phyloP scores from a whole-genome alignment of 2,888 invertebrate species.

The Asteroscopus sphinx region DNA sequence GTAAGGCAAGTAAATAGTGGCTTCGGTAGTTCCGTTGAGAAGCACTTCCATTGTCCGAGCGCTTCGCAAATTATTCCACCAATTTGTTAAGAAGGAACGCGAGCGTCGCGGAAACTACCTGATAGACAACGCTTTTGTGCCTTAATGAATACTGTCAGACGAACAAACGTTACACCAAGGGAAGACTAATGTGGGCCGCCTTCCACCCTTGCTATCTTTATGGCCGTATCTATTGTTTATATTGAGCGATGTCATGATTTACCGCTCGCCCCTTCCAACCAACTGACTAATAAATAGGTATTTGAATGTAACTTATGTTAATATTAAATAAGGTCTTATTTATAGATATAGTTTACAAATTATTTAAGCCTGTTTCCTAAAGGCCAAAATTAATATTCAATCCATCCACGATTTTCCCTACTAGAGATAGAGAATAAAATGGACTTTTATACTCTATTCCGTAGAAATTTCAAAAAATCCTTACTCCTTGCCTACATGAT shows the following conservation, averaged over 20 bases:
- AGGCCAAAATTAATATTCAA: no score
- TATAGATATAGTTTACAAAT: no score
- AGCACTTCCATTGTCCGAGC: slow-evolving; percentile 70
- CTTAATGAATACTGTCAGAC: slow-evolving; percentile 85
- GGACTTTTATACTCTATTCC: no score
- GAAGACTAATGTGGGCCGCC: slow-evolving; percentile 80
- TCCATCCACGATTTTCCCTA: no score
- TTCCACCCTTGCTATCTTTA: slow-evolving; percentile 81
- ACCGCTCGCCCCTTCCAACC: slow-evolving; percentile 48
- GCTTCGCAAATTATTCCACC: slow-evolving; percentile 74
- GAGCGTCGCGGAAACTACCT: slow-evolving; percentile 75
- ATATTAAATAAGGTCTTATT: no score
- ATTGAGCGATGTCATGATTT: slow-evolving; percentile 76
- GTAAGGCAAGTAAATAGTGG: slow-evolving; percentile 59
- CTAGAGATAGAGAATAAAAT: no score
- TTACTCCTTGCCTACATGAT: no score
- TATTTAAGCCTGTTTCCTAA: no score
- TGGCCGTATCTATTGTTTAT: slow-evolving; percentile 75
- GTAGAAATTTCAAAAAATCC: no score
- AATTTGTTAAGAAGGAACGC: slow-evolving; percentile 80
- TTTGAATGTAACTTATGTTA: slow-evolving; percentile 21
- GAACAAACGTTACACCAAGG: slow-evolving; percentile 76
- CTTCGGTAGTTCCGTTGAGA: slow-evolving; percentile 60
- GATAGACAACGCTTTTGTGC: slow-evolving; percentile 84
- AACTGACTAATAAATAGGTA: slow-evolving; percentile 36